Evolutionary conservation across 2,797 vertebrate genomes (phyloP).

Genomic region (Falco berigora): DNA sequence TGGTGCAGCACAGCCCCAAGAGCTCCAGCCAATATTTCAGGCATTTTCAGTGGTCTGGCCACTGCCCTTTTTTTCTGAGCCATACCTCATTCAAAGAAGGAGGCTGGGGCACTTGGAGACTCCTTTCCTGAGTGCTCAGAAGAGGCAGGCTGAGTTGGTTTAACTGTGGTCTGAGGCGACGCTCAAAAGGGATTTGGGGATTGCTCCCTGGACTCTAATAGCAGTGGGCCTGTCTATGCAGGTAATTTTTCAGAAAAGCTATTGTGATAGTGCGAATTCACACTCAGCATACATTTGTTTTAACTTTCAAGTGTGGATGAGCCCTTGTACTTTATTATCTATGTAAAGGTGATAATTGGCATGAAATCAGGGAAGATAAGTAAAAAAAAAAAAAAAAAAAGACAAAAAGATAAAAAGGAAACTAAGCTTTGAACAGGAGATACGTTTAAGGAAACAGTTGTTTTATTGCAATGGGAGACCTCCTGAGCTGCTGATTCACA

Average conservation of each 20-base stretch:
- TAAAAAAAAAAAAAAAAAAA: neutral
- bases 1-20: accelerated
- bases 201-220: neutral
- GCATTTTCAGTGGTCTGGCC: neutral
- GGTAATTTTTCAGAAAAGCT: neutral
- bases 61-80: too few relatives aligned
- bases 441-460: neutral
- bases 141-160: neutral
- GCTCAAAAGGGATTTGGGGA: neutral
- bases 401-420: neutral
- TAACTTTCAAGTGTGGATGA: neutral
- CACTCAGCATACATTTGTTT: neutral
- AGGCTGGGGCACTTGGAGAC: neutral
- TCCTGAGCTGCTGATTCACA: neutral
- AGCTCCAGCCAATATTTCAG: neutral
- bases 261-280: neutral
- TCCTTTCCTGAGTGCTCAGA: neutral
- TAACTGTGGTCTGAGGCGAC: neutral
- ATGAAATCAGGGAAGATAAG: neutral
- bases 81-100: neutral
- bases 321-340: neutral
- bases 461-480: neutral
- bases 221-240: neutral
- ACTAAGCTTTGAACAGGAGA: neutral
- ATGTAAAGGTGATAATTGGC: neutral